A percentile compares a stretch with the other conserved stretches of the same genome.
Conservation (phyloP, 2,888 invertebrate species). For the Dexiosoma caninum region DNA sequence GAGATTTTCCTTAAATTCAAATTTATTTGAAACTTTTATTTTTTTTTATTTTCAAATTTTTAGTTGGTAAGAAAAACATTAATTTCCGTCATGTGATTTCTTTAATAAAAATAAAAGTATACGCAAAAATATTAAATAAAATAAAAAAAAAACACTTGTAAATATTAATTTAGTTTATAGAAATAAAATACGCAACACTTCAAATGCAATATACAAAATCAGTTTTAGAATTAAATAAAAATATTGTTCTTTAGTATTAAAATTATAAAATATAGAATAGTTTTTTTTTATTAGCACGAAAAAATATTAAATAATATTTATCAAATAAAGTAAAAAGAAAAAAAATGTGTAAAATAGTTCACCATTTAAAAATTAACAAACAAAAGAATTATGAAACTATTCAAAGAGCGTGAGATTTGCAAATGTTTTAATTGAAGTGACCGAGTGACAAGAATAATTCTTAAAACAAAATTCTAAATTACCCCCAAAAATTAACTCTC, state of each 20-base stretch:
- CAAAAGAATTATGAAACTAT: neutral
- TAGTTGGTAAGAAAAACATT: neutral
- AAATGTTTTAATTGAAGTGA: slow-evolving; percentile 40
- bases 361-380: neutral
- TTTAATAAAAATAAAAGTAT: slow-evolving; percentile 25
- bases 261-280: slow-evolving; percentile 2
- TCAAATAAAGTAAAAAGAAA: too few relatives aligned
- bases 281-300: slow-evolving; percentile 45
- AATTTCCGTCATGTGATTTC: slow-evolving; percentile 33
- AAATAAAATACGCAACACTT: neutral
- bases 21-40: neutral
- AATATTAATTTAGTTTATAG: slow-evolving; percentile 19
- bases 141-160: slow-evolving; percentile 8
- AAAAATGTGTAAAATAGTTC: slow-evolving; percentile 29
- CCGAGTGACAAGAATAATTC: neutral
- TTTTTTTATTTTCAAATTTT: slow-evolving; percentile 1
- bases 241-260: slow-evolving; percentile 36
- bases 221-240: neutral
- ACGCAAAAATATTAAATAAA: slow-evolving; percentile 31
- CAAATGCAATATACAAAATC: slow-evolving; percentile 43
- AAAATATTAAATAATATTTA: neutral
- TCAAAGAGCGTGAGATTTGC: slow-evolving; percentile 34
- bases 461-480: slow-evolving; percentile 28
- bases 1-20: neutral
- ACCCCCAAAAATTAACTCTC: neutral